Evolutionary conservation across 2,113 vertebrate species (phyloP).

Genomic region (Pholis gunnellus): DNA sequence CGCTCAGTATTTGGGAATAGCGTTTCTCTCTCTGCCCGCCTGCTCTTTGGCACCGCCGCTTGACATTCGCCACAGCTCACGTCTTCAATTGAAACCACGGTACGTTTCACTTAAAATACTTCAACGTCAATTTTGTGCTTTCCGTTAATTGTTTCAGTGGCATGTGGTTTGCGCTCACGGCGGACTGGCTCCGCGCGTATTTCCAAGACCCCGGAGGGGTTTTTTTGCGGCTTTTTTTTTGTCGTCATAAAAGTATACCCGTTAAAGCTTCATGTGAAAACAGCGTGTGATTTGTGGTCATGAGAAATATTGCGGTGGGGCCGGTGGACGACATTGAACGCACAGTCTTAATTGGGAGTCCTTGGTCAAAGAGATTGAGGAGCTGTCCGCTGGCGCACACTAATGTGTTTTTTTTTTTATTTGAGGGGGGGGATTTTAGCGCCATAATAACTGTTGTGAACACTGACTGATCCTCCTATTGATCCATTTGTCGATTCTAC

Average conservation of each 20-base stretch:
- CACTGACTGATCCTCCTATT: constrained; percentile 39
- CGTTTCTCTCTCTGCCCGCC: constrained; percentile 11
- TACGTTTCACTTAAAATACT: constrained; percentile 1
- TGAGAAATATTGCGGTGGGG: background rate
- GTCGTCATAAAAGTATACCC: constrained; percentile 23
- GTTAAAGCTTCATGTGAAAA: background rate
- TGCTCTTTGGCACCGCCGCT: constrained; percentile 44
- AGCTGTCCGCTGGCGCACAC: constrained; percentile 55
- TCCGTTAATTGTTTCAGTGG: background rate
- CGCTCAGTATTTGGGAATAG: constrained; percentile 54
- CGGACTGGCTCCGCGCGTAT: constrained; percentile 56
- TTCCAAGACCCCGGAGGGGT: constrained; percentile 22
- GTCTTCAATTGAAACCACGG: background rate
- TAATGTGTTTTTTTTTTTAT: constrained; percentile 1
- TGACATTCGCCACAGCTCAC: constrained; percentile 22
- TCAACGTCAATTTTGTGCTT: background rate
- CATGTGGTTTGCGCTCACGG: constrained; percentile 26
- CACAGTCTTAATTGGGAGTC: constrained; percentile 34
- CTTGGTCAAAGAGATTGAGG: constrained; percentile 41
- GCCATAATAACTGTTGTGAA: constrained; percentile 44
- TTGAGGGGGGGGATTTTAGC: constrained; percentile 42
- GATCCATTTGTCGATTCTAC: constrained; percentile 29
- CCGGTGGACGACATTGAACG: constrained; percentile 7
- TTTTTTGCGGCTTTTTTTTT: background rate
- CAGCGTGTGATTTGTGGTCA: background rate